Base-by-base conservation (phyloP, 2,888 invertebrate genomes). In the Temnothorax rugatulus region DNA sequence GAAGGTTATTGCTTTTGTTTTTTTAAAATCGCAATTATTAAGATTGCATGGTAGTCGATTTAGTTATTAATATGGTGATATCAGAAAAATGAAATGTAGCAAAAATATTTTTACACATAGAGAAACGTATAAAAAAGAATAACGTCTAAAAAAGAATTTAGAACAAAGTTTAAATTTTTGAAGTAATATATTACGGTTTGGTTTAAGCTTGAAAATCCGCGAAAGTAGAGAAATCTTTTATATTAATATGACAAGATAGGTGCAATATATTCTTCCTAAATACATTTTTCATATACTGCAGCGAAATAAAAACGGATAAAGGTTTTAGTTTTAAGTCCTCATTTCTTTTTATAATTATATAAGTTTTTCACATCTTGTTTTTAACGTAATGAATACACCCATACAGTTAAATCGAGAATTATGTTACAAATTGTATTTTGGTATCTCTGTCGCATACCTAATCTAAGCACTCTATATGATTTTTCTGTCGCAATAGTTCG, bases 361-460 rank as follows among this genome's bases (percentile, higher is more conserved):
- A 29, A n/a, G 18, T 29, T 18, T 38, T 57, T 71, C 11, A 29
- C 1, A 34, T 57, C 2, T 1, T 47, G 4, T 18, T 71, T 47
- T 2, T 21, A 29, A 15, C n/a, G 34, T 34, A 34, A 52, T 44
- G 34, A 73, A 21, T 25, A 13, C 25, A 38, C 21, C 5, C 34
- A 44, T 34, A 11, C 59, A 59, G 25, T 34, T 73, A 73, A 73
- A 59, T 44, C 7, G 21, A 34, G 47, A 71, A 59, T 59, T 59
- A 71, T 13, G 21, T n/a, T 21, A 18, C 18, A 79, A 71, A 59
- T 13, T 5, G 59, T 59, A 81, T 81, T 21, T 71, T 59, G 15
- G 13, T 68, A 79, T 54, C 54, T 54, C n/a, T 57, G 38, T 25
- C 34, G 25, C 29, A 34, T 9, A n/a, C n/a, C n/a, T n/a, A 9